A percentile compares a stretch with the other conserved stretches of the same genome.
These are phyloP conservation scores for Wasmannia auropunctata DNA, from an alignment of 1,140 invertebrate genomes.

Conservation along the genomic window DNA sequence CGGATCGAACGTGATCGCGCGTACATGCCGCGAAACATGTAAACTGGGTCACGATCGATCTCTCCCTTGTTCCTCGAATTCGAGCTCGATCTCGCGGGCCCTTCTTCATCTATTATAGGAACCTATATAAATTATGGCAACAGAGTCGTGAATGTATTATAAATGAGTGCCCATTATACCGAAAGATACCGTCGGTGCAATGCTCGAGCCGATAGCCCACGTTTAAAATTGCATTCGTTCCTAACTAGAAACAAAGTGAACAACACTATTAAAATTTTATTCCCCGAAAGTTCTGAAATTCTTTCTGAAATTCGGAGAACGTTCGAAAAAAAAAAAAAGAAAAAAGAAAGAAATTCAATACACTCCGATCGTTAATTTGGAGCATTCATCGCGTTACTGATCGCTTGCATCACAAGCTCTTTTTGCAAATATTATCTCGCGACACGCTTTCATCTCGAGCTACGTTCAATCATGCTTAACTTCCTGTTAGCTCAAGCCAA, in stretches of 20 bases:
- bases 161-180: constrained; percentile 41
- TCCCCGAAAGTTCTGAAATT: neutral
- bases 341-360: neutral
- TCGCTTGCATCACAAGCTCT: constrained; percentile 31
- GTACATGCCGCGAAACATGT: constrained; percentile 25
- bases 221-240: constrained; percentile 24
- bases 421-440: constrained; percentile 48
- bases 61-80: constrained; percentile 51
- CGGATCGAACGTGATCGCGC: constrained; percentile 37
- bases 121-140: constrained; percentile 55
- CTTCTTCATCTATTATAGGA: constrained; percentile 38
- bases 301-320: neutral
- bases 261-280: neutral
- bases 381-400: constrained; percentile 32
- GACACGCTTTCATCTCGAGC: constrained; percentile 47
- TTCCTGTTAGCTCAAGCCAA: constrained; percentile 52
- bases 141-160: constrained; percentile 41
- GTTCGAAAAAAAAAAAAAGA: neutral
- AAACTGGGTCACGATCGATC: constrained; percentile 67
- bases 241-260: neutral
- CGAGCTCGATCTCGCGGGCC: constrained; percentile 11
- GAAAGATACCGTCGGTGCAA: constrained; percentile 21
- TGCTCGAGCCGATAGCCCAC: neutral
- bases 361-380: neutral
- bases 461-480: constrained; percentile 56